Percentiles rank a stretch among this genome's conserved stretches.
phyloP scores from a whole-genome alignment of 2,113 vertebrate genomes.

The Lepus americanus region DNA sequence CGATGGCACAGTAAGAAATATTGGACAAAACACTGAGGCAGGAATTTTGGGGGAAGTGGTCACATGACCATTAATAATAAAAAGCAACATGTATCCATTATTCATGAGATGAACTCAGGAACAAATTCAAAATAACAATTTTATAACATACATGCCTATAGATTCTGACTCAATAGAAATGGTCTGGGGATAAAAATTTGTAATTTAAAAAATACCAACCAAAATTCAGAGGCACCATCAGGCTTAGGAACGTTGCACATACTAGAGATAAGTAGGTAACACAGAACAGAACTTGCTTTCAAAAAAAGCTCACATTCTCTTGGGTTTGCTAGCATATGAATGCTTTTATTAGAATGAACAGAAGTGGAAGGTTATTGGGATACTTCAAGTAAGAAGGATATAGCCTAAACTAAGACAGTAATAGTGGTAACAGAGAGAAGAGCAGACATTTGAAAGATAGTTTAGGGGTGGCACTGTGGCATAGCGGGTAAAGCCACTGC shows the following conservation, averaged over 20 bases:
- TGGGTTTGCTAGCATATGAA: not conserved
- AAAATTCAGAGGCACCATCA: not conserved
- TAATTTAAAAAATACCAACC: not conserved
- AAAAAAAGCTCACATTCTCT: not conserved
- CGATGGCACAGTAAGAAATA: not conserved
- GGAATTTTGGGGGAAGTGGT: not conserved
- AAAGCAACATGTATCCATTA: not conserved
- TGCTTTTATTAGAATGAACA: conserved; percentile 27
- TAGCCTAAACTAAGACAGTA: not conserved
- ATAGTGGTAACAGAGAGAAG: not conserved
- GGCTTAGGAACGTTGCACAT: not conserved
- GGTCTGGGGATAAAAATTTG: not conserved
- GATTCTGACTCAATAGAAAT: conserved; percentile 5
- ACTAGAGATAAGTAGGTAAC: not conserved
- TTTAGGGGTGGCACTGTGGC: not conserved
- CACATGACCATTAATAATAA: not conserved
- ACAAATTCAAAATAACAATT: conserved; percentile 36
- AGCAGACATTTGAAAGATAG: not conserved
- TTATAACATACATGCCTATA: not conserved
- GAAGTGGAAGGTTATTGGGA: not conserved
- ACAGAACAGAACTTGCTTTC: not conserved
- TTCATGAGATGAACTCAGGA: conserved; percentile 3
- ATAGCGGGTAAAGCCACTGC: no score
- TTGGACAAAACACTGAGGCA: not conserved
- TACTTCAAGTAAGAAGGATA: conserved; percentile 16